These are phyloP conservation scores for Chauna torquata DNA, from an alignment of 2,113 vertebrate genomes.

Conservation along the genomic window DNA sequence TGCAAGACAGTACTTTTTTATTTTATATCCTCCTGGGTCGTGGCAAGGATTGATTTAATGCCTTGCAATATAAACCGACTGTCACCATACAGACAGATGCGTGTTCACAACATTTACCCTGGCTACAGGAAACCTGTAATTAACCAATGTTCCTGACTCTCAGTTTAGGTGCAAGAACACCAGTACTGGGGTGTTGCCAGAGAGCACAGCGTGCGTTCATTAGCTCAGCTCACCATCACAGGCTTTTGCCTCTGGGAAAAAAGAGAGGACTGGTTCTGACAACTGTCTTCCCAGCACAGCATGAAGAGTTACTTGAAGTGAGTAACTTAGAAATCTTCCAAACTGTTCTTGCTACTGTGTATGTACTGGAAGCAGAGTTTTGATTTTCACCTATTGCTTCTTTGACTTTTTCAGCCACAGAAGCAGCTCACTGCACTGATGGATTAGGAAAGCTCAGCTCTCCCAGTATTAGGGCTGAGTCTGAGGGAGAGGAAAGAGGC, in stretches of 20 bases:
- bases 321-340: not conserved
- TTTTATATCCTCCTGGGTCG: not conserved
- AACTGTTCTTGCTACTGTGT: not conserved
- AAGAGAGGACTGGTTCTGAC: accelerated
- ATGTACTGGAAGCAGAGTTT: not conserved
- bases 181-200: not conserved
- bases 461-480: no score
- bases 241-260: not conserved
- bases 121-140: not conserved
- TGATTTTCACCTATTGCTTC: not conserved
- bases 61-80: not conserved
- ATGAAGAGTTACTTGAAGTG: not conserved
- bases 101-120: not conserved
- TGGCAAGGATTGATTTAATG: not conserved
- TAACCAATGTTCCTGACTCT: not conserved
- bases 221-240: not conserved
- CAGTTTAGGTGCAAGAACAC: not conserved
- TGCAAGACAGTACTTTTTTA: not conserved
- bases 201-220: not conserved
- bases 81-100: not conserved
- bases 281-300: not conserved
- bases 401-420: no score
- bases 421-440: no score
- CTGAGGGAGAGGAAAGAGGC: no score
- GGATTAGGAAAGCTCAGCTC: no score